phyloP scores from a whole-genome alignment of 2,888 invertebrate genomes.

The Melikaiella ostensackeni region DNA sequence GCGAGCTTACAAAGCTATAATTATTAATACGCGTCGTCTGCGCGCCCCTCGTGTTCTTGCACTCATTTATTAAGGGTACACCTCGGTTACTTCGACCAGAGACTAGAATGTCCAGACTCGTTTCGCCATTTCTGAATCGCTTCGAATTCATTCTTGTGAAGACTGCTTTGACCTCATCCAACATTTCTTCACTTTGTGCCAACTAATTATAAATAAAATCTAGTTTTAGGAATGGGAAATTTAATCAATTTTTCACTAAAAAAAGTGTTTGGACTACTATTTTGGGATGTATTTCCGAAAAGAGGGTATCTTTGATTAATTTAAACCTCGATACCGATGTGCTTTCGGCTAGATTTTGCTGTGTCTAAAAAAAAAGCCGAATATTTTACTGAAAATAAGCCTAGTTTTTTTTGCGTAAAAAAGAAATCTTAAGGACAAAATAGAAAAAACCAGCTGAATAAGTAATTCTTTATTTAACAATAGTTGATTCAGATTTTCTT shows the following conservation, averaged over 20 bases:
- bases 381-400: too few species aligned
- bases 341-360: too few species aligned
- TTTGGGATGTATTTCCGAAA: too few species aligned
- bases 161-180: slow-evolving; percentile 27
- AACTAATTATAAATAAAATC: slow-evolving; percentile 4
- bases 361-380: too few species aligned
- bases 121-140: slow-evolving; percentile 36
- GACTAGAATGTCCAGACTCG: slow-evolving; percentile 33
- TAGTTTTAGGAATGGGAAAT: background rate
- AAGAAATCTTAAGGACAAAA: too few species aligned
- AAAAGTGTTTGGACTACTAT: too few species aligned
- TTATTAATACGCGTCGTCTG: slow-evolving; percentile 76
- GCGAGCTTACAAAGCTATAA: slow-evolving; percentile 71
- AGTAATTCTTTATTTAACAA: too few species aligned
- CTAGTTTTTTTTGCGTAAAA: too few species aligned
- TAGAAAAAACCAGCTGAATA: too few species aligned
- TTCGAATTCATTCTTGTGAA: slow-evolving; percentile 27
- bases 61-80: slow-evolving; percentile 71
- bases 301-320: too few species aligned
- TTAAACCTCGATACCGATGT: too few species aligned
- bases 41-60: slow-evolving; percentile 61
- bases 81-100: slow-evolving; percentile 53
- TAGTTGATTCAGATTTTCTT: too few species aligned
- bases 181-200: slow-evolving; percentile 17
- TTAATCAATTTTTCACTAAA: background rate